These are phyloP conservation scores for Melanostigma gelatinosum DNA, from an alignment of 2,113 vertebrate species.

Conservation along the genomic window DNA sequence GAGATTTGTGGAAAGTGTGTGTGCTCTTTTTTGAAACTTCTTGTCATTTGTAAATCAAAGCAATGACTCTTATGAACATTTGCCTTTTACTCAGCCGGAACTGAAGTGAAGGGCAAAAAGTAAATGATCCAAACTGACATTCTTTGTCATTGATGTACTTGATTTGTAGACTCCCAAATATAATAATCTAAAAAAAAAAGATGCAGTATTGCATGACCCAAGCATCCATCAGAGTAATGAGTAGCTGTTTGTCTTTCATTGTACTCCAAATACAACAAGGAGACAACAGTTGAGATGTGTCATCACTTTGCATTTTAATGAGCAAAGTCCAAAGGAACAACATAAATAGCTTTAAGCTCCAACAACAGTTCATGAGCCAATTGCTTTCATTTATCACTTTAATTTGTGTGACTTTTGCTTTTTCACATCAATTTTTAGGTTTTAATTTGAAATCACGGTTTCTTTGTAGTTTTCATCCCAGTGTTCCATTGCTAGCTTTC, in stretches of 20 bases:
- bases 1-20: not conserved
- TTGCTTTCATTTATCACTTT: slow-evolving; percentile 73
- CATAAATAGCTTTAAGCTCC: not conserved
- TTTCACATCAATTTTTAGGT: slow-evolving; percentile 21
- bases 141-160: not conserved
- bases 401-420: slow-evolving; percentile 34
- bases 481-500: slow-evolving; percentile 69
- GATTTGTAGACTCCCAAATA: not conserved
- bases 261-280: not conserved
- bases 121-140: not conserved
- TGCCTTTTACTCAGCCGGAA: slow-evolving; percentile 8
- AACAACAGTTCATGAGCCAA: slow-evolving; percentile 45
- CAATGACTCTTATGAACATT: slow-evolving; percentile 64
- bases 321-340: not conserved
- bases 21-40: slow-evolving; percentile 31
- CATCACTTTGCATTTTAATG: not conserved
- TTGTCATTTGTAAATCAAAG: slow-evolving; percentile 71
- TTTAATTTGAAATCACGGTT: slow-evolving; percentile 28
- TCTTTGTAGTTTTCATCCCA: slow-evolving; percentile 36
- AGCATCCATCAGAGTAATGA: not conserved
- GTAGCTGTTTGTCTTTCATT: not conserved
- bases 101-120: not conserved
- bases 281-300: not conserved
- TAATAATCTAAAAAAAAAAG: not conserved
- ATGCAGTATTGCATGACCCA: not conserved